Base-by-base conservation (phyloP, 2,113 vertebrate species). In the Pleuronectes platessa region DNA sequence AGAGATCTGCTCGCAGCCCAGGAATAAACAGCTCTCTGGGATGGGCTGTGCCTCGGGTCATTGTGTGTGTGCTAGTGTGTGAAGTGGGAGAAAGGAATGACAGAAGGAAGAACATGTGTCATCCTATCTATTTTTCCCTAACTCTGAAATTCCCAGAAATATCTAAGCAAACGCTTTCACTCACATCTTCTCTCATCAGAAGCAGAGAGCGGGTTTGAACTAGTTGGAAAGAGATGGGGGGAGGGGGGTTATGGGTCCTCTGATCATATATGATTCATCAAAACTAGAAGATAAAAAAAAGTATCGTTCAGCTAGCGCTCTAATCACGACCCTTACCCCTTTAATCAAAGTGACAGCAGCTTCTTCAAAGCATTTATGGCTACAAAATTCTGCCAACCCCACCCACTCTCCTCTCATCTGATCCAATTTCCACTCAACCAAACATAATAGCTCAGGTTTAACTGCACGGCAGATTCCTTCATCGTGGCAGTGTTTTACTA, bases 221-320 rank as follows among this genome's bases (percentile, higher is more conserved):
- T 40, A 24, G 56, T 61, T 58, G 64, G 40, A 42, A 45, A 35
- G 6, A 17, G 42, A 55, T 2, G 26, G 26, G 26, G 21, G 5
- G 27, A 15, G 11, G 23, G 45, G 26, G 4, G 47, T 24, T 64
- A 21, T 9, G 55, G 66, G 58, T 84, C 81, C 56, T 83, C 62
- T 82, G 74, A 88, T 89, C 74, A 85, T 82, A 74, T 68, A 85
- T 72, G 61, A 86, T 88, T 90, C 80, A 88, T 90, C 66, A 83
- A 83, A 90, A 83, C 31, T 18, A 65, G 31, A 73, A 62, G 71
- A 79, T 73, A 40, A 71, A 64, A 31, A 65, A 71, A 70, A 81
- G 59, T 62, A 37, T 35, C 77, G 61, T 74, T 82, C 77, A 71
- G 66, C 67, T 63, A 71, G 68, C 61, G 71, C 68, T 90, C 76